Evolutionary conservation across 30 jellyfish, hydroid and myxozoan genomes (phyloP), one percentile per base, ranked within the genome.

Genomic region (Chrysaora quinquecirrha): DNA sequence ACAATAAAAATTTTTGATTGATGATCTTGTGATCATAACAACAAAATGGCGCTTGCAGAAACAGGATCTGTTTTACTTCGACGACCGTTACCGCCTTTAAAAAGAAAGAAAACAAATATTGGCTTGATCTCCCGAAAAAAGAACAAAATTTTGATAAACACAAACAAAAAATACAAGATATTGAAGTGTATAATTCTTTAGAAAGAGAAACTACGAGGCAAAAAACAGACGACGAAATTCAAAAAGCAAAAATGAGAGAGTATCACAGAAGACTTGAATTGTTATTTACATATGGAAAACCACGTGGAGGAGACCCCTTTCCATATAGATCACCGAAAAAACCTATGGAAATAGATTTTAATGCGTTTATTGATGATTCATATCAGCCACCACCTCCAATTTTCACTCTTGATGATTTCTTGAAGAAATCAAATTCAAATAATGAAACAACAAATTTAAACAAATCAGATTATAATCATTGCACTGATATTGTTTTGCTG

Each of bases 221-320:
- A 29, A 78, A 22, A 64, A 78, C 89, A 1, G 63, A 32, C 34
- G 89, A 63, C 3, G 78, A 34, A 32, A 47, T 46, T 33, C 73
- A 78, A 62, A 19, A 27, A 12, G 89, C 69, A 1, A 78, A 78
- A 32, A 62, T 78, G 89, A 78, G 25, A 70, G 89, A 82, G 48
- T 82, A 71, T 60, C 79, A 56, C 16, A 48, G 58, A 71, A 82
- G 92, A 28, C 73, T 82, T 23, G 92, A 74, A 50, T 14, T 82
- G 33, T 20, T 68, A 60, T 82, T 82, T 52, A 27, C 84, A 3
- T 16, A 84, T 29, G 69, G 82, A 23, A 85, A 85, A 35, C 95
- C 95, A 32, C 64, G 85, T 49, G 95, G 95, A 62, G 84, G 78
- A 32, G 95, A 85, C 52, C 78, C 89, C 1, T 75, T 85, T 46